Conservation (phyloP, 2,888 invertebrate species). For the Nymphalis c-album region DNA sequence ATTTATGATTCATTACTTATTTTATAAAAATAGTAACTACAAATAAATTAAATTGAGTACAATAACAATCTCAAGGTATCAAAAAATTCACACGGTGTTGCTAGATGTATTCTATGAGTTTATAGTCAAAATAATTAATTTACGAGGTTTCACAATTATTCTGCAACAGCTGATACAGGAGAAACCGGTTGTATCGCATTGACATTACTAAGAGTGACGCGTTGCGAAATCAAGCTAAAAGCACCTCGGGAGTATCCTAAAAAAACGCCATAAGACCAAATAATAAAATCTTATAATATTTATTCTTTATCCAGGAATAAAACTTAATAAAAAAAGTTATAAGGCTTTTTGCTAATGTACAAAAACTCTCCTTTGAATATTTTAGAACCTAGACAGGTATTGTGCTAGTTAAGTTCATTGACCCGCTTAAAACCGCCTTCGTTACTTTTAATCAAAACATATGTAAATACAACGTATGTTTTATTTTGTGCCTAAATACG, state of each 20-base stretch:
- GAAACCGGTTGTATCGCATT: constrained; percentile 50
- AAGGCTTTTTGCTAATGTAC: too few relatives aligned
- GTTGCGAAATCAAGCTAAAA: constrained; percentile 47
- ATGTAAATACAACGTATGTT: too few relatives aligned
- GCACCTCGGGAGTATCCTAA: constrained; percentile 13
- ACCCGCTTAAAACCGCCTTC: too few relatives aligned
- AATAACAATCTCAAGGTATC: constrained; percentile 3
- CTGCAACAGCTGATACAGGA: constrained; percentile 54
- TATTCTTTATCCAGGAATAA: too few relatives aligned
- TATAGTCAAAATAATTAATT: constrained; percentile 44
- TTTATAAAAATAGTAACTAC: too few relatives aligned
- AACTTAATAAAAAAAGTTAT: too few relatives aligned
- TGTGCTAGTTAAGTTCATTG: too few relatives aligned
- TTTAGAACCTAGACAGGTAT: too few relatives aligned
- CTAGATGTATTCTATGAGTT: constrained; percentile 6
- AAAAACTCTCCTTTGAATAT: too few relatives aligned
- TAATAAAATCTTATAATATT: neutral
- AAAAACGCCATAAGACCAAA: neutral
- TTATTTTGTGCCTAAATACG: too few relatives aligned
- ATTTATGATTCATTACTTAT: too few relatives aligned
- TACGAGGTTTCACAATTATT: constrained; percentile 55
- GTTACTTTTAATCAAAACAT: too few relatives aligned
- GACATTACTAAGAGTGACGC: constrained; percentile 51
- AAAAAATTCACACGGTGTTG: constrained; percentile 11
- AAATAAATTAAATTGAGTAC: neutral